Base-by-base conservation (phyloP, 2,113 vertebrate genomes). In the Desmodus rotundus region DNA sequence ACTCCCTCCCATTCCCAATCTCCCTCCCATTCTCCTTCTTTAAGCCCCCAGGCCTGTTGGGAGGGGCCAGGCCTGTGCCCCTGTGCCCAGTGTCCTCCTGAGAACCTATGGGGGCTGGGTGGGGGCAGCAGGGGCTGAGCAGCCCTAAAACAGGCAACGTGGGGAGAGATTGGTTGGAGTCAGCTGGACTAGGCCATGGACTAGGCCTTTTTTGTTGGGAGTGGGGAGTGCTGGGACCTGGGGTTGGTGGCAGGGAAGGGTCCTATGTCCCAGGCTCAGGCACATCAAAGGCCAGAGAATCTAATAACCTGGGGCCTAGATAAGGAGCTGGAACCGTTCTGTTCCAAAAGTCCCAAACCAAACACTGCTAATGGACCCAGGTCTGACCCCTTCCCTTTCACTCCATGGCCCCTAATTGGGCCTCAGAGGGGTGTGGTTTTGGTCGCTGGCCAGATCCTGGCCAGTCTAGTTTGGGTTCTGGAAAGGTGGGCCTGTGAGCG, bases 281-380 rank as follows among this genome's bases (percentile, higher is more conserved):
- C 26, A 70, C 17, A 88, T 95, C 67, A 73, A 96, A 94, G 54
- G 17, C 41, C 68, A 72, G 88, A 89, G 72, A 91, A n/a, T 86
- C 43, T 97, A 96, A 95, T 94, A 93, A 16, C 28, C 67, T 16
- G 12, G 28, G 58, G 7, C 74, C 50, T 43, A 47, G 90, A 97
- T 97, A 96, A 97, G 85, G 61, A 93, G 54, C 63, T 89, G 83
- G 88, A 94, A 88, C 87, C 2, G 22, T 24, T 45, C 88, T 73
- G 20, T 56, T 90, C 54, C 41, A 9, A 45, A 70, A 96, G 88
- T 45, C 61, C 94, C 91, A 92, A 86, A 93, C 73, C 85, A 97
- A 98, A 96, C 74, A 96, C 24, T 38, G 93, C 73, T 95, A 96
- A 70, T 16, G 63, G 72, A 20, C 22, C 22, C 4, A 5, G 56